A percentile compares a stretch with the other conserved stretches of the same genome.
These are phyloP conservation scores for Athene noctua DNA, from an alignment of 2,113 vertebrate genomes.

Conservation along the genomic window DNA sequence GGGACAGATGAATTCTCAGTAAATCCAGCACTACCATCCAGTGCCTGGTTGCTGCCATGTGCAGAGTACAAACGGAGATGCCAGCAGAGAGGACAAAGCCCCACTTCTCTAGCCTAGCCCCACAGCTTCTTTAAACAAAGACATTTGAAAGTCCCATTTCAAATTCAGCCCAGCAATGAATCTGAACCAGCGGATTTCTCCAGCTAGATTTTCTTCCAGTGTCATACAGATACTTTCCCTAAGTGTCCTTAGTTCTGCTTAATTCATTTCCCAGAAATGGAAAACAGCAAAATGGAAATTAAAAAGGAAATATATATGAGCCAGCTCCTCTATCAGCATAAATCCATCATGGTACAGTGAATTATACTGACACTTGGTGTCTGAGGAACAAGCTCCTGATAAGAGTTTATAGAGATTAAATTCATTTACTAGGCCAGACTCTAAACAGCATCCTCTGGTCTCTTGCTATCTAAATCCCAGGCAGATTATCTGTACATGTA, in stretches of 20 bases:
- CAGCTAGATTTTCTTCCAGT: not conserved
- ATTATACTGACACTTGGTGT: not conserved
- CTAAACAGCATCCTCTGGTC: not conserved
- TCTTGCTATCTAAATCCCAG: not conserved
- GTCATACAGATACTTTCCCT: not conserved
- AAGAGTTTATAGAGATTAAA: not conserved
- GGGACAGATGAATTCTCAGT: not conserved
- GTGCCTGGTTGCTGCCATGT: not conserved
- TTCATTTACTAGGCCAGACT: not conserved
- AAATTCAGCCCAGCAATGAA: not conserved
- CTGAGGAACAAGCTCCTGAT: not conserved
- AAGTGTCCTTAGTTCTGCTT: not conserved
- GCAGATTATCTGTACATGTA: not conserved
- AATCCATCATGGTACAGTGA: not conserved
- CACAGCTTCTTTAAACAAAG: not conserved
- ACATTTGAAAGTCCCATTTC: not conserved
- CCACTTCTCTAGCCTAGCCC: not conserved
- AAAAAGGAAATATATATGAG: not conserved
- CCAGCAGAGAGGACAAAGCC: not conserved
- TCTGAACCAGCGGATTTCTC: not conserved
- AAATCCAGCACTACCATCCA: not conserved
- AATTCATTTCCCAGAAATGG: not conserved
- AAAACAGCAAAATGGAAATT: conserved; percentile 28
- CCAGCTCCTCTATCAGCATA: not conserved
- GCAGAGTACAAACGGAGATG: not conserved